Conservation (phyloP, 2,888 invertebrate species). For the Labia minor region DNA sequence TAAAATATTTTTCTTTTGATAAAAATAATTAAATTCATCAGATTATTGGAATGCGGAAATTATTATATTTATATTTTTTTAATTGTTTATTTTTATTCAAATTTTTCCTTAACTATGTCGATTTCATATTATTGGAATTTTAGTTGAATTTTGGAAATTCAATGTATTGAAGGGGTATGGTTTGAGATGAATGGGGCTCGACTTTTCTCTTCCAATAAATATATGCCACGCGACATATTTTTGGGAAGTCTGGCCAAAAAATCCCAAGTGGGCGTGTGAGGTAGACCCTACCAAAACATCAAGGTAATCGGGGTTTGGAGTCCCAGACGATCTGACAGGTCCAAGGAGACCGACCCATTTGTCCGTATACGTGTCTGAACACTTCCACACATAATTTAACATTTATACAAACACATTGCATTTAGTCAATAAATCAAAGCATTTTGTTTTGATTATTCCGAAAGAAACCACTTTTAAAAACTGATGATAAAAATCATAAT, state of each 20-base stretch:
- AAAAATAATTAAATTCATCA: too few relatives aligned
- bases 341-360: background rate
- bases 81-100: too few relatives aligned
- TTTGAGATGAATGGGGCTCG: background rate
- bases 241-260: background rate
- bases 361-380: background rate
- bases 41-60: constrained; percentile 7
- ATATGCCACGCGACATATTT: background rate
- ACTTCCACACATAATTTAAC: background rate
- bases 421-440: background rate
- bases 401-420: background rate
- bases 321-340: constrained; percentile 13
- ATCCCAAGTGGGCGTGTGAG: background rate
- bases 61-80: too few relatives aligned
- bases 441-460: too few relatives aligned
- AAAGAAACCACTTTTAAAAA: too few relatives aligned
- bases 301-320: background rate
- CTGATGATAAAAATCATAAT: too few relatives aligned
- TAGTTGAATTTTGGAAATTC: too few relatives aligned
- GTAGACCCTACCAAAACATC: background rate
- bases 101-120: too few relatives aligned
- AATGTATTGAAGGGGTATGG: too few relatives aligned
- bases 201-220: background rate
- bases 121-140: too few relatives aligned
- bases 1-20: too few relatives aligned